phyloP scores from a whole-genome alignment of 2,113 vertebrate genomes.

The Aegypius monachus region DNA sequence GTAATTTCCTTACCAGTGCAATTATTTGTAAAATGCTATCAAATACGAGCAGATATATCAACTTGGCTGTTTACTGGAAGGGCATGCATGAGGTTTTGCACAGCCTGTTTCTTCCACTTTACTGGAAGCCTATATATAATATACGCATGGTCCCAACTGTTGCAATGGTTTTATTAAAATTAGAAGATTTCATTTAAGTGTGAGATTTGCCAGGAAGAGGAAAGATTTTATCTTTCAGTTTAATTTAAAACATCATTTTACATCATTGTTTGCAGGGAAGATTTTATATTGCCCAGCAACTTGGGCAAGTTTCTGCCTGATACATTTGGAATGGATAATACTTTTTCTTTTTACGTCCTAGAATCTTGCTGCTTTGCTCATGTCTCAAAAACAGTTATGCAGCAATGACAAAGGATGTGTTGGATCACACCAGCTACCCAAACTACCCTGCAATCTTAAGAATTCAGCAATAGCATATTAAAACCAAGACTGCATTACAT shows the following conservation, averaged over 20 bases:
- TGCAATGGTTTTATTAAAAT: neutral
- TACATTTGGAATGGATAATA: neutral
- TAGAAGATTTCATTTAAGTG: neutral
- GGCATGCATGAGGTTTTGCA: neutral
- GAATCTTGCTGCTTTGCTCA: neutral
- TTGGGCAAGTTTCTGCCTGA: slow-evolving; percentile 58
- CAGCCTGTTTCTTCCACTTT: neutral
- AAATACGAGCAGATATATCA: neutral
- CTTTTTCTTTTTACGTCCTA: neutral
- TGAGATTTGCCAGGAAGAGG: neutral
- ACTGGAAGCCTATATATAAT: neutral
- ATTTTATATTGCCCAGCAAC: slow-evolving; percentile 36
- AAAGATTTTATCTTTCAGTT: slow-evolving; percentile 39
- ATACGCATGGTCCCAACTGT: neutral
- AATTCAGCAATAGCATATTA: neutral
- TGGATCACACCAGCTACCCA: neutral
- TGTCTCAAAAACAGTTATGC: neutral
- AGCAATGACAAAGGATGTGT: neutral
- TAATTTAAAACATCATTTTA: slow-evolving; percentile 43
- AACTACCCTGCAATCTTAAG: neutral
- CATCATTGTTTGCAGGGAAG: slow-evolving; percentile 29
- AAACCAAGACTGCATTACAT: neutral
- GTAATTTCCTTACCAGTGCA: neutral
- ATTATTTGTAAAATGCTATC: neutral
- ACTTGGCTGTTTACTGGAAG: neutral